phyloP scores from a whole-genome alignment of 1,140 invertebrate genomes.

The Drosophila ambigua region DNA sequence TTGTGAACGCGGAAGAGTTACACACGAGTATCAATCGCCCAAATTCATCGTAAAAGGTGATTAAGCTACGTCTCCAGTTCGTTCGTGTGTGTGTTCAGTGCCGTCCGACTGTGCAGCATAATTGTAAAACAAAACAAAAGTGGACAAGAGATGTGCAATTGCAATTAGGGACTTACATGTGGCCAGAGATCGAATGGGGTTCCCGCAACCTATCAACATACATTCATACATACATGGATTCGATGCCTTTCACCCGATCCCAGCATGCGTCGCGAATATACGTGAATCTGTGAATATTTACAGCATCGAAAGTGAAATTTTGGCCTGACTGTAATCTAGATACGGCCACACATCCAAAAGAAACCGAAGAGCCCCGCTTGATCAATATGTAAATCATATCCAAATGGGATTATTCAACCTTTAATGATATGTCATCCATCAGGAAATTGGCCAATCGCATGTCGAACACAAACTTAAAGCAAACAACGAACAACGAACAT shows the following conservation, averaged over 20 bases:
- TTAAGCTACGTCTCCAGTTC: constrained; percentile 27
- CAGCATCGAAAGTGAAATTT: constrained; percentile 66
- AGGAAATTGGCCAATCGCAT: constrained; percentile 5
- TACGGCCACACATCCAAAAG: constrained; percentile 18
- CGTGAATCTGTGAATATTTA: constrained; percentile 23
- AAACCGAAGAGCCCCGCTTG: not conserved
- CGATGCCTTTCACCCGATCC: constrained; percentile 55
- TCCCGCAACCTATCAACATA: not conserved
- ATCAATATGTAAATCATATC: constrained; percentile 34
- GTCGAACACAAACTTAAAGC: not conserved
- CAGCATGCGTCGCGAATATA: constrained; percentile 15
- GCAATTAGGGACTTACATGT: constrained; percentile 38
- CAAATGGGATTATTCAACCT: constrained; percentile 37
- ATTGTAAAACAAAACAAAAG: constrained; percentile 17
- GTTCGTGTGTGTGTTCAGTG: constrained; percentile 23
- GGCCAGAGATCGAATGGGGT: constrained; percentile 8
- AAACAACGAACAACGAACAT: constrained; percentile 1
- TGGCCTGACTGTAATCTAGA: constrained; percentile 22
- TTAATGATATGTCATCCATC: constrained; percentile 19
- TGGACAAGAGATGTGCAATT: constrained; percentile 36
- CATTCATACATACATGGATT: no score
- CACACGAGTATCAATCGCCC: not conserved
- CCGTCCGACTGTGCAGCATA: not conserved
- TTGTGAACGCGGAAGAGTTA: constrained; percentile 34
- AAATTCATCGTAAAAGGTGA: constrained; percentile 54